phyloP scores from a whole-genome alignment of 1,140 invertebrate genomes.

The Drosophila fuyamai region DNA sequence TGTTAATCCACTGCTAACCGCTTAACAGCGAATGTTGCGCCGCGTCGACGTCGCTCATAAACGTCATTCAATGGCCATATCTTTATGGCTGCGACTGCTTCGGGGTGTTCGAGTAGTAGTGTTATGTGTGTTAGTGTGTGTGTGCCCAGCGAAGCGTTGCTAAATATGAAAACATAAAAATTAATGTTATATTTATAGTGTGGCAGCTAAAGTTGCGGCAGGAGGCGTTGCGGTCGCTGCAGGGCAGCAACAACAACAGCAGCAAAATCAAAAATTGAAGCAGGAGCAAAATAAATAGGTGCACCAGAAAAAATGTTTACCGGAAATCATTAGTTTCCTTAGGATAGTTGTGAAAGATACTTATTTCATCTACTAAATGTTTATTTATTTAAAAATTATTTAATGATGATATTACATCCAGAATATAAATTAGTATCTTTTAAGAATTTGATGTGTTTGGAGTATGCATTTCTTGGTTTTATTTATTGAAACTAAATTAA shows the following conservation, averaged over 20 bases:
- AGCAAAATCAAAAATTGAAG: slow-evolving; percentile 19
- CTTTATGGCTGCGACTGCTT: slow-evolving; percentile 43
- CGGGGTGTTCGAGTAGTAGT: slow-evolving; percentile 19
- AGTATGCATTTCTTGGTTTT: too few species aligned
- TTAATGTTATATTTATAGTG: slow-evolving; percentile 83
- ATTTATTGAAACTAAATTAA: too few species aligned
- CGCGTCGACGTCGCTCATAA: slow-evolving; percentile 65
- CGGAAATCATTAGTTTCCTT: too few species aligned
- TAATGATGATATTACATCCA: too few species aligned
- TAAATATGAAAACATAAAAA: slow-evolving; percentile 82
- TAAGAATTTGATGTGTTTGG: too few species aligned
- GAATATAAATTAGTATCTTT: too few species aligned
- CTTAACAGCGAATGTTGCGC: slow-evolving; percentile 47
- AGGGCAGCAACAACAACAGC: slow-evolving; percentile 47
- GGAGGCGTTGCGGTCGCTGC: slow-evolving; percentile 70
- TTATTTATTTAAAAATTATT: too few species aligned
- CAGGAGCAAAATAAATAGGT: slow-evolving; percentile 11
- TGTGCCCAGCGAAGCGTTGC: slow-evolving; percentile 72
- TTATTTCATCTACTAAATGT: too few species aligned
- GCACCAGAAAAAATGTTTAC: neutral
- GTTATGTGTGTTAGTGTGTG: slow-evolving; percentile 34
- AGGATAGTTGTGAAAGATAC: too few species aligned
- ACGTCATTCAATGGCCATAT: slow-evolving; percentile 78
- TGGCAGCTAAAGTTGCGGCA: slow-evolving; percentile 71
- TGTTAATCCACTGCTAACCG: slow-evolving; percentile 45